These are phyloP conservation scores for Periophthalmus modestus DNA, from an alignment of 2,113 vertebrate species.

Conservation along the genomic window DNA sequence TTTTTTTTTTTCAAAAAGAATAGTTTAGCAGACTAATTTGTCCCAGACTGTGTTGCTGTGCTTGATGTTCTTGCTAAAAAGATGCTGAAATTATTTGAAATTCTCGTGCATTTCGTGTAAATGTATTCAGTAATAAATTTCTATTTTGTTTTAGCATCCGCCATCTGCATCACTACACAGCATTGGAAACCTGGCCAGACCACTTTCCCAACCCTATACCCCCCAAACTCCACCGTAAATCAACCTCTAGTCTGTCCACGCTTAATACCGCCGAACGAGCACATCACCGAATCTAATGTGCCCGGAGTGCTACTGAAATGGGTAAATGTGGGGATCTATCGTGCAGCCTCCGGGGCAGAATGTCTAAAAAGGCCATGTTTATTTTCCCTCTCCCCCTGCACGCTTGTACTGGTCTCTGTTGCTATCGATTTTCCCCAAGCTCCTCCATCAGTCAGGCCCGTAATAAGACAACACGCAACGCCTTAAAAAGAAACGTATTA, in stretches of 20 bases:
- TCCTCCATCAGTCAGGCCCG: slow-evolving; percentile 69
- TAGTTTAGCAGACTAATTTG: no score
- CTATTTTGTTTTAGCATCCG: slow-evolving; percentile 2
- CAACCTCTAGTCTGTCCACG: slow-evolving; percentile 40
- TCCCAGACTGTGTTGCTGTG: no score
- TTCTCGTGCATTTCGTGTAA: neutral
- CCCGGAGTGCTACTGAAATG: slow-evolving; percentile 56
- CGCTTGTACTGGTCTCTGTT: slow-evolving; percentile 53
- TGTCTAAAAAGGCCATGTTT: slow-evolving; percentile 68
- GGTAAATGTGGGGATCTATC: slow-evolving; percentile 66
- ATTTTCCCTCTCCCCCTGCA: slow-evolving; percentile 48
- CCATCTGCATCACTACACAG: slow-evolving; percentile 15
- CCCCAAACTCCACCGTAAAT: slow-evolving; percentile 36
- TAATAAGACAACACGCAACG: slow-evolving; percentile 73
- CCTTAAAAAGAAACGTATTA: slow-evolving; percentile 70
- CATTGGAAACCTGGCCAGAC: slow-evolving; percentile 8
- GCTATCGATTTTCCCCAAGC: slow-evolving; percentile 67
- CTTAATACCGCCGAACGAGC: slow-evolving; percentile 61
- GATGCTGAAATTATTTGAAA: neutral
- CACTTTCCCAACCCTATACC: slow-evolving; percentile 6
- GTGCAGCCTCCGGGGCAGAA: slow-evolving; percentile 51
- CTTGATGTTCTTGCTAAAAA: neutral
- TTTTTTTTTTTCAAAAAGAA: no score
- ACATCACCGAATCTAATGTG: slow-evolving; percentile 75
- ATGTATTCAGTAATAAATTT: slow-evolving; percentile 1